Base-by-base conservation (phyloP, 2,797 vertebrate genomes). In the Sparidentex hasta region DNA sequence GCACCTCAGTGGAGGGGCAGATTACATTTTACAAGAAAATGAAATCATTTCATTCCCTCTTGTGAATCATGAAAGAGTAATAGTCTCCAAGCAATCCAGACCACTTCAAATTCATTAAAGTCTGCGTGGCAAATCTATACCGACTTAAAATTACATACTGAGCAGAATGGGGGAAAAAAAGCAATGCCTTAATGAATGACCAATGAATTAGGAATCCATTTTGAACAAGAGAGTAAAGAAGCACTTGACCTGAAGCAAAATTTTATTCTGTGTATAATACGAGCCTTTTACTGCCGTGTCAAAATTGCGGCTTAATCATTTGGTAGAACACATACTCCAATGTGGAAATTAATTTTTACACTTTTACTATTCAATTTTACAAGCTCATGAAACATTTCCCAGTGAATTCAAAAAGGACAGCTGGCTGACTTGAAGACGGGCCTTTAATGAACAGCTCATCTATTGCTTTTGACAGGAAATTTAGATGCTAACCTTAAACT, bases 51-150 rank as follows among this genome's bases (percentile, higher is more conserved):
- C 50, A 52, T 51, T 71, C 71, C 74, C 48, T 67, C 67, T 54
- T 54, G 65, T 77, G 83, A 73, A 76, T 81, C 57, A 54, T 20
- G 16, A 76, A 84, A 82, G 46, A 73, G 43, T 33, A 2, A 43
- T 69, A 33, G 62, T 74, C 55, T 78, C 80, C 33, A 25, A 77
- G 80, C 64, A 80, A 71, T 72, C 58, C 81, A 80, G 59, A 70
- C 50, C 56, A 59, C 67, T 78, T 76, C 74, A 67, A 58, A 69
- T 85, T 85, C 61, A 76, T 84, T 85, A 85, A 65, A 57, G 41
- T 17, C 27, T 25, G 48, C 62, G 76, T 65, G 38, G 38, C 41
- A 65, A 76, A 63, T 74, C 23, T 56, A 17, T 25, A 58, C 62
- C 1, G 59, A 78, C 68, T 83, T 65, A 33, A 66, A 73, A 82